Percentiles rank a stretch among this genome's conserved stretches.
Evolutionary conservation across 2,888 invertebrate species (phyloP).

Genomic region (Galeopsomyia nigrocyanea): DNA sequence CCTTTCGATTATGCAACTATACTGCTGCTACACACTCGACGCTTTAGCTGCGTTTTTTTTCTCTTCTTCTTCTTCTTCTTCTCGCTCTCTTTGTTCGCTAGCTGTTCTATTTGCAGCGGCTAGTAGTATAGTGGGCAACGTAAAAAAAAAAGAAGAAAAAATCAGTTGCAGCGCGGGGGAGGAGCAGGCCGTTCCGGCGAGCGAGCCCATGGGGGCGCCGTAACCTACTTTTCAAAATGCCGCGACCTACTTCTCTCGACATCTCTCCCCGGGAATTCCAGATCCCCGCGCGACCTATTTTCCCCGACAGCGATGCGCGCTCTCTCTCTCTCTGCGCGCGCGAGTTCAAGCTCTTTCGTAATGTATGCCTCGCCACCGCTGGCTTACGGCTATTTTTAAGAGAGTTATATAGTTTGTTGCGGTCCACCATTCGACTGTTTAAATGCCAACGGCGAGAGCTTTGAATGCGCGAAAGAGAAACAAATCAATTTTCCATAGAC

Average conservation of each 20-base stretch:
- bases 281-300: slow-evolving; percentile 51
- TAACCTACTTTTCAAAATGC: slow-evolving; percentile 31
- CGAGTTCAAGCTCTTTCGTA: not conserved
- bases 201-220: slow-evolving; percentile 22
- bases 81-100: not conserved
- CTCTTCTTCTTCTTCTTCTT: no score
- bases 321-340: not conserved
- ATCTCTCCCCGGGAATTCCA: slow-evolving; percentile 61
- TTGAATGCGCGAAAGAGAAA: slow-evolving; percentile 18
- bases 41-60: not conserved
- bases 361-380: no score
- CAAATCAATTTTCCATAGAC: no score
- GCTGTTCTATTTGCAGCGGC: not conserved
- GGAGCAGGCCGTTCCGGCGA: no score
- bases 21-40: not conserved
- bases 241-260: slow-evolving; percentile 52
- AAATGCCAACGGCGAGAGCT: slow-evolving; percentile 10
- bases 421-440: no score
- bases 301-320: slow-evolving; percentile 39
- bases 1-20: slow-evolving; percentile 29
- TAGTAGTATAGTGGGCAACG: no score
- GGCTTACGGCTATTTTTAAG: not conserved
- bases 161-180: no score
- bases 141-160: no score
- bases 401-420: no score